Evolutionary conservation across 1,140 invertebrate species (phyloP), one percentile per base, ranked within the genome.

Genomic region (Trissolcus basalis): DNA sequence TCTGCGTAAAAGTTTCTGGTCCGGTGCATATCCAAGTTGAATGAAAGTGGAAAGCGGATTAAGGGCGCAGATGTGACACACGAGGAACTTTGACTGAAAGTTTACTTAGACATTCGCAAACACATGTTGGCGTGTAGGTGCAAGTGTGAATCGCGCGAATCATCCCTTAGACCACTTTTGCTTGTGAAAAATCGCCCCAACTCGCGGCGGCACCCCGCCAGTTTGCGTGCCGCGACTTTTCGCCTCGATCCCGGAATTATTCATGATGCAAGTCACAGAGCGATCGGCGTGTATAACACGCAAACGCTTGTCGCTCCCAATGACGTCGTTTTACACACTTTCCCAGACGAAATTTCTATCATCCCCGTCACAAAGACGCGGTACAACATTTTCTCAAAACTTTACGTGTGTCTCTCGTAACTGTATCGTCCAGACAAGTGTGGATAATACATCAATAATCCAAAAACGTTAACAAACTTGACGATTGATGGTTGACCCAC

Each of bases 21-120:
- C 19, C 19, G 19, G 19, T 1, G 19, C 6, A 27, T 27, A n/a
- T n/a, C n/a, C 19, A 27, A 27, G 19, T 27, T 32, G 51, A 41
- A 43, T 9, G 43, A 39, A 55, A 59, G 43, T 60, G 33, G 15
- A 41, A 45, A 43, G 67, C 51, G 69, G 48, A 78, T 81, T 78
- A 74, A 80, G 76, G 58, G 78, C 65, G 64, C 60, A 78, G 69
- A 73, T 65, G 75, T 61, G 45, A 64, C 59, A 27, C 19, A 27
- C 19, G 2, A 7, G 55, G 35, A 79, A 79, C 73, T 81, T 81
- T 81, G 75, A 77, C 75, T 64, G 41, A 58, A 76, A 77, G 39
- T 77, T 77, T 58, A 48, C 55, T 51, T 43, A 63, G 45, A 36
- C 48, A 55, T 33, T 8, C 16, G 44, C 15, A 44, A 44, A 60